Conservation (phyloP, 2,797 vertebrate species). For the Eulemur mongoz region DNA sequence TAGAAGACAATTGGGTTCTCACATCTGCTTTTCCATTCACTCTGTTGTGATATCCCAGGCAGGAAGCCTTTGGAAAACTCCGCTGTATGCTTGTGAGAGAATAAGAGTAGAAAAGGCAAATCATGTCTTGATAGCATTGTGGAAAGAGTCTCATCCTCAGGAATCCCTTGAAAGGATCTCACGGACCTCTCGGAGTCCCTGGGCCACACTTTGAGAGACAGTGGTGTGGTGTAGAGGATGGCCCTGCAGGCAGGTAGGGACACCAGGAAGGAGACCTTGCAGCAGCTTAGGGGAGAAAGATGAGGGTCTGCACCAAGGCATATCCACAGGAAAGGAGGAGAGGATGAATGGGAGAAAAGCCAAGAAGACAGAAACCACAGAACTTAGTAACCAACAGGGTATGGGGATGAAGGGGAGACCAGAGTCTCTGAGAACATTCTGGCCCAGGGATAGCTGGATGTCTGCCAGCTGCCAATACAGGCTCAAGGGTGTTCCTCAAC, state of each 20-base stretch:
- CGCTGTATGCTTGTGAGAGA: background rate
- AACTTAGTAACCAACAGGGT: background rate
- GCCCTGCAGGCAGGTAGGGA: background rate
- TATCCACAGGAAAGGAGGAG: background rate
- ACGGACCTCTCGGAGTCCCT: background rate
- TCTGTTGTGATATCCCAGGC: background rate
- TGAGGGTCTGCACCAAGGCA: fast-evolving
- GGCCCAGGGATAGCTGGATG: background rate
- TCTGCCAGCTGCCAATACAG: background rate
- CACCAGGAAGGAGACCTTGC: background rate
- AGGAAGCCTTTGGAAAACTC: background rate
- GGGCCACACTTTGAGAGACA: background rate
- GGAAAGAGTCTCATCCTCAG: background rate
- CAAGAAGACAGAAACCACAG: background rate
- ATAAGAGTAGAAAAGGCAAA: background rate
- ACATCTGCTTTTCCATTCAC: background rate
- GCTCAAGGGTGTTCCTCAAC: background rate
- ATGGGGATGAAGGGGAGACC: background rate
- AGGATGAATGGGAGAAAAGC: background rate
- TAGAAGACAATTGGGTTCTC: background rate
- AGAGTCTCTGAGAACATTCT: background rate
- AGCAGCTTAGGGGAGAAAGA: background rate
- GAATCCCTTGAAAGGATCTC: background rate
- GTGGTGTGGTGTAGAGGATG: background rate
- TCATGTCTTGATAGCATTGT: background rate